Evolutionary conservation across 2,113 vertebrate genomes (phyloP).

Genomic region (Romanogobio albipinnatus): DNA sequence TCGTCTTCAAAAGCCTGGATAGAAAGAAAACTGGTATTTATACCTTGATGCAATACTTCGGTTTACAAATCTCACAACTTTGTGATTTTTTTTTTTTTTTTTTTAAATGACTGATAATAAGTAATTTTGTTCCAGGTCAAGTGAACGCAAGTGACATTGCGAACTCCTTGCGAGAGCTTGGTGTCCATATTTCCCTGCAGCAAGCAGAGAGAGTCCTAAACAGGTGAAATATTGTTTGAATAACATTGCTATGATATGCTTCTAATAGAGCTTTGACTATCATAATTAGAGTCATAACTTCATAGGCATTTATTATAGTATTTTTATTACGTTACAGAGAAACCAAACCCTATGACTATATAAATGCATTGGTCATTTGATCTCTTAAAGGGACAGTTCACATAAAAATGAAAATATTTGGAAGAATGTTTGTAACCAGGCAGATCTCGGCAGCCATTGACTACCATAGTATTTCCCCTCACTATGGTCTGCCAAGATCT

Average conservation of each 20-base stretch:
- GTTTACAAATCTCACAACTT: too few relatives aligned
- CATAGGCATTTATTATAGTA: neutral
- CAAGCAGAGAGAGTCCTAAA: slow-evolving; percentile 91
- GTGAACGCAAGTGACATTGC: slow-evolving; percentile 89
- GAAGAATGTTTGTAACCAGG: too few relatives aligned
- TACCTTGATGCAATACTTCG: neutral
- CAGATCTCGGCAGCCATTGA: too few relatives aligned
- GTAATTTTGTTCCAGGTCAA: slow-evolving; percentile 70
- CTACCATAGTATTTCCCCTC: too few relatives aligned
- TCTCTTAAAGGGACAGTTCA: neutral
- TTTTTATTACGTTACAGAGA: neutral
- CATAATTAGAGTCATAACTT: neutral
- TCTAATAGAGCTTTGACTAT: neutral
- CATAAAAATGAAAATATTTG: too few relatives aligned
- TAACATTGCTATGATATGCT: neutral
- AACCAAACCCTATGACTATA: neutral
- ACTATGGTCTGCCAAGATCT: too few relatives aligned
- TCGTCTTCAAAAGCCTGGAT: slow-evolving; percentile 91
- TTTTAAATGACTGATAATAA: neutral
- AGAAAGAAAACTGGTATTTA: slow-evolving; percentile 87
- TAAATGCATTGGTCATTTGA: neutral
- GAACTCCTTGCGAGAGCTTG: slow-evolving; percentile 89
- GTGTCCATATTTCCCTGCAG: slow-evolving; percentile 89
- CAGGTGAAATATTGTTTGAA: slow-evolving; percentile 76
- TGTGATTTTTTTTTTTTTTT: too few relatives aligned